phyloP scores from a whole-genome alignment of 2,797 vertebrate genomes.

The Bovichtus diacanthus region DNA sequence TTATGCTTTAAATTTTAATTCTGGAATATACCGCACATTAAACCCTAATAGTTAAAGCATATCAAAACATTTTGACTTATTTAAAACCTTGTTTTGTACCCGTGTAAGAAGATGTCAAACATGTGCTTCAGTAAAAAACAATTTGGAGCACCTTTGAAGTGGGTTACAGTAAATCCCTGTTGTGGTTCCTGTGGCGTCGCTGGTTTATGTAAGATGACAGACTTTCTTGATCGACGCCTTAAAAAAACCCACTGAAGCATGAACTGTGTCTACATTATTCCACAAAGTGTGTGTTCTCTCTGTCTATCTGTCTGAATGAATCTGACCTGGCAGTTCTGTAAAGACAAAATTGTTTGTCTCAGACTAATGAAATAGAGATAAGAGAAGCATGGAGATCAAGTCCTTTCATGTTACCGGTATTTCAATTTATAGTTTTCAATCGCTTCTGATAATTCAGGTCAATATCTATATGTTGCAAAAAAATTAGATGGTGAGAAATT shows the following conservation, averaged over 20 bases:
- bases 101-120: background rate
- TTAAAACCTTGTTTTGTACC: slow-evolving; percentile 2
- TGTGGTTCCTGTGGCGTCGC: slow-evolving; percentile 31
- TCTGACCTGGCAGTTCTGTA: background rate
- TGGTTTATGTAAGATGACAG: slow-evolving; percentile 52
- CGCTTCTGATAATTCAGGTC: background rate
- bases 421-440: background rate
- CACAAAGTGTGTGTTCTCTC: background rate
- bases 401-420: background rate
- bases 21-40: too few relatives aligned
- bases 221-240: slow-evolving; percentile 51
- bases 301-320: background rate
- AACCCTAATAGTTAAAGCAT: background rate
- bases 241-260: slow-evolving; percentile 35
- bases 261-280: slow-evolving; percentile 28
- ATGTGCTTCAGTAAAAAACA: slow-evolving; percentile 12
- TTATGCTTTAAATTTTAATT: too few relatives aligned
- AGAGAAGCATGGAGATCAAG: background rate
- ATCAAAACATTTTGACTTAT: background rate
- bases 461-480: background rate
- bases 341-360: background rate
- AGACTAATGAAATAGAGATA: background rate
- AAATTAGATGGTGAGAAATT: background rate
- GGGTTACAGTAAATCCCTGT: slow-evolving; percentile 47
- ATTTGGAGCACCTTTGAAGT: slow-evolving; percentile 22